phyloP scores from a whole-genome alignment of 2,113 vertebrate species.

The Prionailurus viverrinus region DNA sequence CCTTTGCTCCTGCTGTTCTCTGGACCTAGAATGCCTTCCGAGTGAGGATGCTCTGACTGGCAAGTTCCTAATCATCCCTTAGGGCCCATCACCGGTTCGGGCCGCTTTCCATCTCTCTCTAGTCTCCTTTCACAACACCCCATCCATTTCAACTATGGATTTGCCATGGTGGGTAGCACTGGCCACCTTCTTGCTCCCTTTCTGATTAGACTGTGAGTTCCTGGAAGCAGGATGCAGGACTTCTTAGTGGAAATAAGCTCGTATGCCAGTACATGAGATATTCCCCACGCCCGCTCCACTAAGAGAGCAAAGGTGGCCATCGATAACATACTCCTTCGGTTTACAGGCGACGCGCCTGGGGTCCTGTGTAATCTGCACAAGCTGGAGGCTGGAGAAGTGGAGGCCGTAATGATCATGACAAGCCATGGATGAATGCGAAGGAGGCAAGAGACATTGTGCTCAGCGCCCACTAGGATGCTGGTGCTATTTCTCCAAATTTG shows the following conservation, averaged over 20 bases:
- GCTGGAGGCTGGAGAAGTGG: background rate
- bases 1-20: background rate
- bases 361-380: background rate
- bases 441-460: background rate
- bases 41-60: background rate
- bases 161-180: background rate
- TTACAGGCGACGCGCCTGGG: background rate
- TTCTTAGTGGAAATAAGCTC: background rate
- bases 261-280: background rate
- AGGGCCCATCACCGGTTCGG: background rate
- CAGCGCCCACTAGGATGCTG: background rate
- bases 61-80: background rate
- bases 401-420: background rate
- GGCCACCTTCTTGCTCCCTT: background rate
- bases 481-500: background rate
- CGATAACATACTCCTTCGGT: background rate
- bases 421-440: background rate
- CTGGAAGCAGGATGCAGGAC: background rate
- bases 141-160: background rate
- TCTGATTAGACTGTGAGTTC: background rate
- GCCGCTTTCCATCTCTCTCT: background rate
- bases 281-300: accelerated
- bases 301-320: background rate
- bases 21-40: background rate
- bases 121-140: background rate